These are phyloP conservation scores for Caenorhabditis macrosperma DNA, from an alignment of 2,888 invertebrate genomes.

Conservation along the genomic window DNA sequence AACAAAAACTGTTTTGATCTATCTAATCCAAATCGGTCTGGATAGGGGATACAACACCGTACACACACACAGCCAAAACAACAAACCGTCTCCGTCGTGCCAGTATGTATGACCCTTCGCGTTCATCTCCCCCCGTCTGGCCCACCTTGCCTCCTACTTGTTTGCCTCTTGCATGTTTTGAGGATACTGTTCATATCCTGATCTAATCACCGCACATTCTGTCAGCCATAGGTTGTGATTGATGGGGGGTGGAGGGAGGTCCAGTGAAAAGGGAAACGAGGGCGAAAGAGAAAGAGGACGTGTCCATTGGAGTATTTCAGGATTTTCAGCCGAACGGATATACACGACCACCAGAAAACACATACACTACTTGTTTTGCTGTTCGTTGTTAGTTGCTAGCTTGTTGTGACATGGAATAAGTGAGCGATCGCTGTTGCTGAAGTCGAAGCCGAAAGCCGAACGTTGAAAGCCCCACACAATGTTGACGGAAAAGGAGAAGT, in stretches of 20 bases:
- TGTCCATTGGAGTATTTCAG: too few relatives aligned
- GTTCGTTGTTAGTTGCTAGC: conserved; percentile 4
- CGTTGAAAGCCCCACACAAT: too few relatives aligned
- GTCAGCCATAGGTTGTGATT: conserved; percentile 29
- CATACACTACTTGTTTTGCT: conserved; percentile 11
- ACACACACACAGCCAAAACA: conserved; percentile 10
- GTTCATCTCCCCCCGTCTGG: neutral
- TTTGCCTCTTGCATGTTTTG: conserved; percentile 31
- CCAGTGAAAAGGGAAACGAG: neutral
- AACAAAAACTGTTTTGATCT: conserved; percentile 19
- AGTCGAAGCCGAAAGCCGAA: neutral
- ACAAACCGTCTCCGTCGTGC: conserved; percentile 45
- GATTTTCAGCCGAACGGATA: neutral
- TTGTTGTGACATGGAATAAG: conserved; percentile 21
- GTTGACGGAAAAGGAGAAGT: too few relatives aligned
- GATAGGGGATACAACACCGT: conserved; percentile 13
- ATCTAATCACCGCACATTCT: conserved; percentile 28
- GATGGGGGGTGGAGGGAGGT: conserved; percentile 13
- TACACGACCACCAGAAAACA: neutral
- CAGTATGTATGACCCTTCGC: conserved; percentile 38
- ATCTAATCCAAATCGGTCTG: conserved; percentile 37
- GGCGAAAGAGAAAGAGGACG: neutral
- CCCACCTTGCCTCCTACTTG: conserved; percentile 29
- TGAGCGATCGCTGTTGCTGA: conserved; percentile 13
- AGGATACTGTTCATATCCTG: conserved; percentile 46